Conservation (phyloP, 2,797 vertebrate genomes). For the Percopsis omiscomaycus region DNA sequence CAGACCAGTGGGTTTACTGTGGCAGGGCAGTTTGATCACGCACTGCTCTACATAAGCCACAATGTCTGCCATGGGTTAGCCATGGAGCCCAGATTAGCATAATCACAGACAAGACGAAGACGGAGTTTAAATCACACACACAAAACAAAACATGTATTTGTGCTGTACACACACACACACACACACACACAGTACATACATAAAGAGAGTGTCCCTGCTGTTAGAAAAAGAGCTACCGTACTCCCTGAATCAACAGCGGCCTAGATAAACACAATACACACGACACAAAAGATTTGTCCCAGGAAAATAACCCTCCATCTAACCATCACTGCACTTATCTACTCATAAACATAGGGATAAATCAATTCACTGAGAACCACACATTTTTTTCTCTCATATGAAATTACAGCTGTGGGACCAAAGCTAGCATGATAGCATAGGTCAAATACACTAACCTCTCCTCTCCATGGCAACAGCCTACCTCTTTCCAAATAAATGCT, state of each 20-base stretch:
- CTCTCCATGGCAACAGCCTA: constrained; percentile 77
- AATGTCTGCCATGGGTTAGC: constrained; percentile 61
- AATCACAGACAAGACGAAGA: neutral
- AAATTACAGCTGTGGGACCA: constrained; percentile 76
- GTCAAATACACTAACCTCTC: constrained; percentile 78
- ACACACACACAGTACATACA: constrained; percentile 56
- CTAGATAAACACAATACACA: constrained; percentile 80
- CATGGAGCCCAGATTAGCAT: constrained; percentile 48
- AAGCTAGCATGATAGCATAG: constrained; percentile 77
- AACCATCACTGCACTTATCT: constrained; percentile 79
- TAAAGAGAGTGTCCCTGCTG: constrained; percentile 60
- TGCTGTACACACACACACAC: neutral
- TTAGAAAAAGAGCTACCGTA: constrained; percentile 75
- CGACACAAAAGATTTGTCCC: constrained; percentile 77
- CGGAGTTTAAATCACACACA: neutral
- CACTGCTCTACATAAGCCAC: constrained; percentile 53
- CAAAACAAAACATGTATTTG: neutral
- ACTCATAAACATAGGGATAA: constrained; percentile 80
- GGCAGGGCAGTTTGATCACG: constrained; percentile 57
- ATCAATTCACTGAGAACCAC: constrained; percentile 76
- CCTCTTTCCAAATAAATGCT: constrained; percentile 49
- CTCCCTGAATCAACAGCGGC: constrained; percentile 76
- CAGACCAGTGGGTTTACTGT: constrained; percentile 16
- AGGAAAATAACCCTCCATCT: constrained; percentile 79
- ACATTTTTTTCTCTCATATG: constrained; percentile 70